These are phyloP conservation scores for Oithona nana DNA, from an alignment of 2,888 invertebrate genomes.

Conservation along the genomic window DNA sequence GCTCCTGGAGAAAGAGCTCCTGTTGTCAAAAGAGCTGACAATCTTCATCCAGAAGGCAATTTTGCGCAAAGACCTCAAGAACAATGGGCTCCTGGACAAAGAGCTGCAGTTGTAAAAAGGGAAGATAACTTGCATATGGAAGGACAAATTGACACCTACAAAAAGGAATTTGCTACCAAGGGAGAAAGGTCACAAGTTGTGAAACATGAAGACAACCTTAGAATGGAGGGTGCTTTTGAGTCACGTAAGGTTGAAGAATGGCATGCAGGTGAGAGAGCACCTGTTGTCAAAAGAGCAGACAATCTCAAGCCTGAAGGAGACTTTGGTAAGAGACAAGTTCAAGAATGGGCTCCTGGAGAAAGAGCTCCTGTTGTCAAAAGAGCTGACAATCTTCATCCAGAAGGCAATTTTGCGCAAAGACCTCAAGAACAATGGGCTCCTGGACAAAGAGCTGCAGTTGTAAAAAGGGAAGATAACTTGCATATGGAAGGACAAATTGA, in stretches of 20 bases:
- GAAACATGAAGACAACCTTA: conserved; percentile 35
- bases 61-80: conserved; percentile 23
- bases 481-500: conserved; percentile 21
- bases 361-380: conserved; percentile 29
- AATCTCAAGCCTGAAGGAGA: conserved; percentile 21
- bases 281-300: conserved; percentile 36
- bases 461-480: conserved; percentile 20
- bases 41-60: conserved; percentile 35
- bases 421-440: conserved; percentile 12
- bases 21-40: conserved; percentile 32
- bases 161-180: conserved; percentile 27
- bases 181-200: conserved; percentile 36
- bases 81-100: conserved; percentile 22
- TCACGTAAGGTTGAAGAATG: conserved; percentile 21
- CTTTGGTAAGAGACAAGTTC: background rate
- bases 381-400: conserved; percentile 30
- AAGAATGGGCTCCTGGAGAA: conserved; percentile 20
- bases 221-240: conserved; percentile 38
- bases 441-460: conserved; percentile 19
- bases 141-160: conserved; percentile 21
- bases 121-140: conserved; percentile 32
- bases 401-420: conserved; percentile 4
- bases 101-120: conserved; percentile 34
- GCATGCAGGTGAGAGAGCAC: conserved; percentile 37
- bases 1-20: conserved; percentile 25